Conservation (phyloP, 2,888 invertebrate species). For the Allacma fusca region DNA sequence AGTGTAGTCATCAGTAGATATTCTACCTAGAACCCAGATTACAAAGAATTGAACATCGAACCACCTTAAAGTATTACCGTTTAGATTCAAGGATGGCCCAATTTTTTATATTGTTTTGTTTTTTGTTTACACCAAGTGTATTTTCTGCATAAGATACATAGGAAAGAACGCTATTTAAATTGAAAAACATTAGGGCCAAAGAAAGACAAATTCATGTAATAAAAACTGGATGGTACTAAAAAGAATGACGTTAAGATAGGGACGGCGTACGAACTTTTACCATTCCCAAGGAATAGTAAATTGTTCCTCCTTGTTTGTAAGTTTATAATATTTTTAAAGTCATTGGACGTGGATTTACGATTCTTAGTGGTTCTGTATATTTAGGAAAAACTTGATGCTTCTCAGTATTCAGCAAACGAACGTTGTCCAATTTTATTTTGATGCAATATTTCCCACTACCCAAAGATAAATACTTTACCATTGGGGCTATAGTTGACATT, state of each 20-base stretch:
- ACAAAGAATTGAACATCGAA: too few species aligned
- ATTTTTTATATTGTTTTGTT: too few species aligned
- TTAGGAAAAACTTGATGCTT: not conserved
- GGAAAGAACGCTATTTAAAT: too few species aligned
- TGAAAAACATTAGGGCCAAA: not conserved
- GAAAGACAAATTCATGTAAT: not conserved
- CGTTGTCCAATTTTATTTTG: not conserved
- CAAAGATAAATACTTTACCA: not conserved
- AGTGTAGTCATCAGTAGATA: not conserved
- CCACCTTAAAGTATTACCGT: not conserved
- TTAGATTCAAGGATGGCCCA: not conserved
- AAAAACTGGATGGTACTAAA: slow-evolving; percentile 3
- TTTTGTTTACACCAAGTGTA: too few species aligned
- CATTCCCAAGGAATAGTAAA: not conserved
- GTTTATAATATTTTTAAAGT: slow-evolving; percentile 3
- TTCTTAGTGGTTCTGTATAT: not conserved
- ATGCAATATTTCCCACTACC: not conserved
- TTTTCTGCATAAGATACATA: too few species aligned
- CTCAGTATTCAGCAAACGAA: not conserved
- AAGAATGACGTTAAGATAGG: not conserved
- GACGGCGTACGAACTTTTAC: not conserved
- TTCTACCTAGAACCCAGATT: too few species aligned
- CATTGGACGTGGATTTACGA: slow-evolving; percentile 1
- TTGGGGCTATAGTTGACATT: slow-evolving; percentile 2
- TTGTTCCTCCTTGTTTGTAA: slow-evolving; percentile 8